Evolutionary conservation across 92 coral and sea anemone genomes (phyloP).

Genomic region (Epizoanthus scotinus): DNA sequence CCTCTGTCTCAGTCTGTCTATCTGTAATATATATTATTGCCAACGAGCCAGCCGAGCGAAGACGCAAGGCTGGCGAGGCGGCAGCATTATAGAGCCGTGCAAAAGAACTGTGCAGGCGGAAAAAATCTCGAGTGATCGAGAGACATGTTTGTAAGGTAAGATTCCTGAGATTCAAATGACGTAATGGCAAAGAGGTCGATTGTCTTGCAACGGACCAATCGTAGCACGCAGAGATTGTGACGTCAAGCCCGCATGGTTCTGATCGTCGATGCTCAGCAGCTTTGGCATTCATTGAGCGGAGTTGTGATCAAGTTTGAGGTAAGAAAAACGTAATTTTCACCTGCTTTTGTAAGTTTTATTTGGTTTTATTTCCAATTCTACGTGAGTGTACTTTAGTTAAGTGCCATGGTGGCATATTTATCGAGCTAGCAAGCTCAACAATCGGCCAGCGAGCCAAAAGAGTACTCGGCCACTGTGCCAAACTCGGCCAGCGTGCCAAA

Average conservation of each 20-base stretch:
- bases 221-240: background rate
- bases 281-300: background rate
- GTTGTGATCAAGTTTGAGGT: background rate
- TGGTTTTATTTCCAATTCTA: no score
- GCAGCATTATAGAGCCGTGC: slow-evolving; percentile 29
- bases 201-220: background rate
- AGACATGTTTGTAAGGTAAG: no score
- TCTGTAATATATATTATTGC: no score
- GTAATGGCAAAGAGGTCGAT: slow-evolving; percentile 4
- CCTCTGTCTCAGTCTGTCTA: no score
- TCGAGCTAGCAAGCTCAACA: background rate
- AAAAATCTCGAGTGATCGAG: background rate
- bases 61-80: slow-evolving; percentile 28
- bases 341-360: no score
- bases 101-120: background rate
- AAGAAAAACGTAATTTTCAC: no score
- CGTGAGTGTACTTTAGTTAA: background rate
- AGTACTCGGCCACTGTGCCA: background rate
- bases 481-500: background rate
- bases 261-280: no score
- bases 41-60: slow-evolving; percentile 37
- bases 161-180: background rate
- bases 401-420: background rate
- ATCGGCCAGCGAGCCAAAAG: slow-evolving; percentile 5
- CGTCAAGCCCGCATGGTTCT: slow-evolving; percentile 21